A percentile compares a stretch with the other conserved stretches of the same genome.
Evolutionary conservation across 2,113 vertebrate genomes (phyloP).

Genomic region (Xiphias gladius): DNA sequence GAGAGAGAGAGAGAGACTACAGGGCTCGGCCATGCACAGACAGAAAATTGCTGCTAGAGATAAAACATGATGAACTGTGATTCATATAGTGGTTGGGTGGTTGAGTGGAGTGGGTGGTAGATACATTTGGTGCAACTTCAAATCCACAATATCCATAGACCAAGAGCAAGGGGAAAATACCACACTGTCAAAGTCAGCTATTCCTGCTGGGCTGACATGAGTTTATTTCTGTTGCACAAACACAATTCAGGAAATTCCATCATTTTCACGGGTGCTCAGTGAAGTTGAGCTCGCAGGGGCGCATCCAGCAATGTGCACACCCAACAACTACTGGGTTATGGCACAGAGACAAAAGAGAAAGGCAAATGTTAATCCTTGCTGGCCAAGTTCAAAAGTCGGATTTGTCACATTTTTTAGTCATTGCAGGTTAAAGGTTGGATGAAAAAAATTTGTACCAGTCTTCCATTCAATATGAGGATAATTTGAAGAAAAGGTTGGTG

Average conservation of each 20-base stretch:
- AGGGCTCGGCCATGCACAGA: conserved; percentile 13
- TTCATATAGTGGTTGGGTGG: conserved; percentile 68
- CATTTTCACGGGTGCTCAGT: conserved; percentile 11
- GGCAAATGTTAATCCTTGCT: neutral
- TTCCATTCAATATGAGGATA: neutral
- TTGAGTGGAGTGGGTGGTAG: conserved; percentile 77
- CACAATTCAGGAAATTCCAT: conserved; percentile 42
- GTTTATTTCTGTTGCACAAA: conserved; percentile 28
- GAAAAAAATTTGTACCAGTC: neutral
- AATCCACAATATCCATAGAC: conserved; percentile 53
- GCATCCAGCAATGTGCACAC: neutral
- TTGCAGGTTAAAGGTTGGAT: neutral
- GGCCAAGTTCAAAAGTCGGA: neutral
- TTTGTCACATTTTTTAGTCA: neutral
- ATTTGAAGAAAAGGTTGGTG: neutral
- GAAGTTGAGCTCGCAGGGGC: conserved; percentile 12
- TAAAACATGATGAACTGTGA: conserved; percentile 60
- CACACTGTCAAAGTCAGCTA: conserved; percentile 39
- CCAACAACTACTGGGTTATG: neutral
- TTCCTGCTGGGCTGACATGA: neutral
- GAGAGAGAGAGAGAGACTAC: neutral
- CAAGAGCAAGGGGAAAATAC: conserved; percentile 19
- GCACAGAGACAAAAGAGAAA: neutral
- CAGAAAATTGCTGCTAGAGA: conserved; percentile 48
- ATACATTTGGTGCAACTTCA: conserved; percentile 71